These are phyloP conservation scores for Eira barbara DNA, from an alignment of 2,113 vertebrate genomes.

Conservation along the genomic window DNA sequence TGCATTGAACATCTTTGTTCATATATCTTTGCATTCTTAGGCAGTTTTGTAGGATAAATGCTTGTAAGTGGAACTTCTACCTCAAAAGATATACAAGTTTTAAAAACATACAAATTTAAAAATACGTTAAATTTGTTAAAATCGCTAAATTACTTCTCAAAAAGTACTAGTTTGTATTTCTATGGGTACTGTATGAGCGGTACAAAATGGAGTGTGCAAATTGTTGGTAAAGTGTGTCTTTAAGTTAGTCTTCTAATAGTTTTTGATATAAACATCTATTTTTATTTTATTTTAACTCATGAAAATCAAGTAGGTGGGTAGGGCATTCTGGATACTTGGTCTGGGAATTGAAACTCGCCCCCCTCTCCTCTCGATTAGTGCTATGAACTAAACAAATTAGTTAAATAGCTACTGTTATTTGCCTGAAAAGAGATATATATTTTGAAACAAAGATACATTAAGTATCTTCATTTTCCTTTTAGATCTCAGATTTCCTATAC, in stretches of 20 bases:
- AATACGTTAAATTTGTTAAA: background rate
- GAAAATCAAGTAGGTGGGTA: background rate
- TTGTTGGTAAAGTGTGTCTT: background rate
- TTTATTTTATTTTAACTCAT: background rate
- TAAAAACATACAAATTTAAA: background rate
- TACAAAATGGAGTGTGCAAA: background rate
- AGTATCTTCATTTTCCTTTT: background rate
- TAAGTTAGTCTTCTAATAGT: background rate
- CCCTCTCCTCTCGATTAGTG: background rate
- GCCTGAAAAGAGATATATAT: background rate
- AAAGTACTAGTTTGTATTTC: background rate
- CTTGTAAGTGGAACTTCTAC: background rate
- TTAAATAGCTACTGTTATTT: background rate
- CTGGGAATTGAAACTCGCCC: background rate
- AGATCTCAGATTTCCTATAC: background rate
- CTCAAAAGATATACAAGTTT: background rate
- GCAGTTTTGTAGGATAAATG: background rate
- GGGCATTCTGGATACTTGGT: background rate
- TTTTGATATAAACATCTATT: background rate
- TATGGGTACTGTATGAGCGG: background rate
- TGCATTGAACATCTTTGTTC: background rate
- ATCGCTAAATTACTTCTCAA: background rate
- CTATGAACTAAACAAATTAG: slow-evolving; percentile 3
- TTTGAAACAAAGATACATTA: slow-evolving; percentile 24
- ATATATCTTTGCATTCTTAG: background rate